Conservation (phyloP, 2,888 invertebrate genomes). For the Scaptomyza polygonia region DNA sequence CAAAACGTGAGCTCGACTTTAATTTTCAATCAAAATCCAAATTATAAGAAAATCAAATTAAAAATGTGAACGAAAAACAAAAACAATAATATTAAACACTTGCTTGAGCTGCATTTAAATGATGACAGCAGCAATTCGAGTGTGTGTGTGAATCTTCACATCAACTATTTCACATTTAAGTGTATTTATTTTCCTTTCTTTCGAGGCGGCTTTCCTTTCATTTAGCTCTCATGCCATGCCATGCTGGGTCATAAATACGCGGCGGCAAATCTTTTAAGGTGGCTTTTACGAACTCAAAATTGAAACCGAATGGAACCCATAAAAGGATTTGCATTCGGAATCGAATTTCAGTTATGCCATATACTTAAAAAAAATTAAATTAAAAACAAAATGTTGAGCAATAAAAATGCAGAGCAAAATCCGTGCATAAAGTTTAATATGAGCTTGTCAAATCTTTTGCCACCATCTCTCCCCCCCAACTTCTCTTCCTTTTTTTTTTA, state of each 20-base stretch:
- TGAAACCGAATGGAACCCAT: constrained; percentile 23
- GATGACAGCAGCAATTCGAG: constrained; percentile 2
- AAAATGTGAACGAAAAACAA: constrained; percentile 51
- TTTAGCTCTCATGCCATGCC: constrained; percentile 16
- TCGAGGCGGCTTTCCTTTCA: constrained; percentile 26
- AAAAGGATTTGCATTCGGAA: constrained; percentile 62
- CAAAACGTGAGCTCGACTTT: constrained; percentile 65
- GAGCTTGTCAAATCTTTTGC: constrained; percentile 46
- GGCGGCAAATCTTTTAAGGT: constrained; percentile 47
- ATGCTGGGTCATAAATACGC: constrained; percentile 43
- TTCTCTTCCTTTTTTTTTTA: background rate
- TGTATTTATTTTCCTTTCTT: constrained; percentile 3
- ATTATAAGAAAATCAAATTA: constrained; percentile 75
- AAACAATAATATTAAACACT: constrained; percentile 33
- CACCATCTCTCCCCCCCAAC: constrained; percentile 1
- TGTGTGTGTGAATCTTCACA: constrained; percentile 66
- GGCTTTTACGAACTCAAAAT: constrained; percentile 11
- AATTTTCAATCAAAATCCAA: constrained; percentile 75
- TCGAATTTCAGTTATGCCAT: constrained; percentile 52
- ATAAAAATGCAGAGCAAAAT: constrained; percentile 58
- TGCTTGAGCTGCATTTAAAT: constrained; percentile 55
- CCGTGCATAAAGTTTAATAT: constrained; percentile 68
- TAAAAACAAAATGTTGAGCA: constrained; percentile 44
- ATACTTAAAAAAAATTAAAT: background rate
- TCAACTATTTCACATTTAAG: constrained; percentile 69